Conservation (phyloP, 37 sponge, comb jelly and placozoan genomes). For the Agelas oroides region DNA sequence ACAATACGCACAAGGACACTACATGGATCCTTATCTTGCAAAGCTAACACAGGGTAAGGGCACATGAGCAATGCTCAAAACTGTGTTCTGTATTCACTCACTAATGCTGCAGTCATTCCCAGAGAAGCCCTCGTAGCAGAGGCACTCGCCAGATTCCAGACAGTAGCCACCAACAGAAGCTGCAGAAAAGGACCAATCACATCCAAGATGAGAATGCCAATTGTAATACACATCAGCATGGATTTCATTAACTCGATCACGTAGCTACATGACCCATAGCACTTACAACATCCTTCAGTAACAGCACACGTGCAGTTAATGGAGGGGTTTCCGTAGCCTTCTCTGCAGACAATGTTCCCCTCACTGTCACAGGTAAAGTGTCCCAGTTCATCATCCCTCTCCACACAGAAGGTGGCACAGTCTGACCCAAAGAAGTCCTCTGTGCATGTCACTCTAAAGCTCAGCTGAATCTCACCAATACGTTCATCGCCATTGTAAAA, state of each 20-base stretch:
- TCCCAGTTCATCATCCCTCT: constrained; percentile 14
- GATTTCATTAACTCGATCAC: too few species aligned
- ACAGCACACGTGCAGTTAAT: constrained; percentile 18
- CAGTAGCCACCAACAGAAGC: constrained; percentile 33
- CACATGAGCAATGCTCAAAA: too few species aligned
- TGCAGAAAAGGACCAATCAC: neutral
- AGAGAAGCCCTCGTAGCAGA: neutral
- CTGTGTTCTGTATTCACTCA: neutral
- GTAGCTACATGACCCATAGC: too few species aligned
- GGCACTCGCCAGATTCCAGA: neutral
- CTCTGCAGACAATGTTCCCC: neutral
- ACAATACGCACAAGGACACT: too few species aligned
- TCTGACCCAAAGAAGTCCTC: constrained; percentile 29
- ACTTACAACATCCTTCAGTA: constrained; percentile 22
- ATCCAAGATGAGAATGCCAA: neutral
- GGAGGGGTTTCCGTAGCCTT: constrained; percentile 3
- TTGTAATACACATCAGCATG: too few species aligned
- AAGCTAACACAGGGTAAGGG: too few species aligned
- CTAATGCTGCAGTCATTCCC: constrained; percentile 13
- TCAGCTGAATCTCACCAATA: constrained; percentile 3
- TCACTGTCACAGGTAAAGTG: constrained; percentile 31
- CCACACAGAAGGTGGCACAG: constrained; percentile 29
- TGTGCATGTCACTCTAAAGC: constrained; percentile 27
- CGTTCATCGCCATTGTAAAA: too few species aligned
- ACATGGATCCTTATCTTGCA: too few species aligned